Percentiles rank a stretch among this genome's conserved stretches.
phyloP scores from a whole-genome alignment of 2,888 invertebrate genomes.

The Protodeltote pygarga region DNA sequence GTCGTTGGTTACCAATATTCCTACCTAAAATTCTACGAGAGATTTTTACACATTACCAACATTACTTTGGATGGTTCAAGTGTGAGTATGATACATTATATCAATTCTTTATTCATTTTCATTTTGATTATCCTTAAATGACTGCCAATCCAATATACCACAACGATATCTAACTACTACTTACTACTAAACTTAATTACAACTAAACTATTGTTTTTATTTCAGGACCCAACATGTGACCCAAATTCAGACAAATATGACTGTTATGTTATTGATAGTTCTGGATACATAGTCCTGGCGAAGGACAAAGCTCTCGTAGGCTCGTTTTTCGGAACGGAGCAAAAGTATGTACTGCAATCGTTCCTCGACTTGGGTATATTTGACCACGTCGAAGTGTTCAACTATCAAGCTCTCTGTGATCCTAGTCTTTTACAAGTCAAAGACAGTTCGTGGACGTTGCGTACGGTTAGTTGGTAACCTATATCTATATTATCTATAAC shows the following conservation, averaged over 20 bases:
- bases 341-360: conserved; percentile 89
- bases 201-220: conserved; percentile 6
- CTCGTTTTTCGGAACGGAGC: conserved; percentile 93
- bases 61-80: conserved; percentile 52
- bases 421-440: too few species aligned
- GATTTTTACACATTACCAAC: conserved; percentile 89
- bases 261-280: conserved; percentile 96
- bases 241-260: conserved; percentile 87
- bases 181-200: too few species aligned
- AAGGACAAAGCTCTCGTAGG: conserved; percentile 90
- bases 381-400: conserved; percentile 92
- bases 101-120: too few species aligned
- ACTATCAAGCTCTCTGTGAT: conserved; percentile 95
- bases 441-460: conserved; percentile 65
- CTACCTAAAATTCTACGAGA: conserved; percentile 89
- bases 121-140: not conserved
- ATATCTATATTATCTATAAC: too few species aligned
- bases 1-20: conserved; percentile 96
- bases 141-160: too few species aligned
- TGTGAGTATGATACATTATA: conserved; percentile 48
- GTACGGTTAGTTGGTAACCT: conserved; percentile 56
- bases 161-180: too few species aligned
- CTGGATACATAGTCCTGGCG: conserved; percentile 94
- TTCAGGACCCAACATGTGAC: conserved; percentile 76
- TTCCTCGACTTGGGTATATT: conserved; percentile 91